Conservation (phyloP, 2,113 vertebrate genomes). For the Odocoileus virginianus region DNA sequence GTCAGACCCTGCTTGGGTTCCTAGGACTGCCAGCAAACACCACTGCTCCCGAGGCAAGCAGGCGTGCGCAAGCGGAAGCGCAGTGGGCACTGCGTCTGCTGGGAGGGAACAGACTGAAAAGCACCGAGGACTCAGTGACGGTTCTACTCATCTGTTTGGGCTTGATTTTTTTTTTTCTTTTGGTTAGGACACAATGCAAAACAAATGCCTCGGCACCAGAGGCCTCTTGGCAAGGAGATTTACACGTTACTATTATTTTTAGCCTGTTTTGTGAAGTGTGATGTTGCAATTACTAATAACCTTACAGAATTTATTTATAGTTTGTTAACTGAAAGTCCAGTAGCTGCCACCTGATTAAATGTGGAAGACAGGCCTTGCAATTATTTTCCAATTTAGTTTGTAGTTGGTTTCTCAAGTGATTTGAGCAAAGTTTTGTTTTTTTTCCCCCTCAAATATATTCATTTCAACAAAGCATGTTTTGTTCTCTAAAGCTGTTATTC, state of each 20-base stretch:
- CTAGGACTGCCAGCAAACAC: conserved; percentile 9
- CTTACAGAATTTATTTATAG: conserved; percentile 45
- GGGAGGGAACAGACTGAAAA: conserved; percentile 1
- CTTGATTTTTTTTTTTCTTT: neutral
- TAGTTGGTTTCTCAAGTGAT: neutral
- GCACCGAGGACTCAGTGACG: conserved; percentile 52
- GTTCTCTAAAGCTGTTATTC: neutral
- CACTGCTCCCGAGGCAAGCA: neutral
- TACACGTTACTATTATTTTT: conserved; percentile 57
- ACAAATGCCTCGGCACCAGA: neutral
- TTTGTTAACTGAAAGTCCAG: neutral
- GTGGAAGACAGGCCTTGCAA: neutral
- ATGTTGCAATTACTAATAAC: conserved; percentile 55
- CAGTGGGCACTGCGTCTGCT: conserved; percentile 46
- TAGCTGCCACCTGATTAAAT: conserved; percentile 29
- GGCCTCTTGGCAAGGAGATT: neutral
- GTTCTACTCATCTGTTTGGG: conserved; percentile 34
- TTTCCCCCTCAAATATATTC: neutral
- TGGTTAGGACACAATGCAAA: conserved; percentile 35
- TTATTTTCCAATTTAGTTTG: conserved; percentile 45
- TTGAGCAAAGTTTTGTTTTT: neutral
- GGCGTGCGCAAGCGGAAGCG: conserved; percentile 27
- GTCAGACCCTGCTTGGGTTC: neutral
- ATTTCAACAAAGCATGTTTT: neutral
- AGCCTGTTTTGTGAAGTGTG: conserved; percentile 33